phyloP scores from a whole-genome alignment of 2,888 invertebrate species.

The Liopterus haemorrhoidalis region DNA sequence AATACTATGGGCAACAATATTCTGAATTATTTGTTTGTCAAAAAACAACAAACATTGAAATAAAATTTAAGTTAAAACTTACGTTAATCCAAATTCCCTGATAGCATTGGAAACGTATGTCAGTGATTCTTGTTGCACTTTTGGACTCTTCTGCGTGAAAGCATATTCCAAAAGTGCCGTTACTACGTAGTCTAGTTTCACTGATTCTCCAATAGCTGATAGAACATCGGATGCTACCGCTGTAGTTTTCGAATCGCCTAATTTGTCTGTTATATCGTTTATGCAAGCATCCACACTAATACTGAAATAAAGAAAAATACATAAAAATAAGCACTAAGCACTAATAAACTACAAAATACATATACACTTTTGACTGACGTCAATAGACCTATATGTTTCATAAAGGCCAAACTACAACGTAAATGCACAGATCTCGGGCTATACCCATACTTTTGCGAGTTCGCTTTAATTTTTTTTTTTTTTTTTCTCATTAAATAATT shows the following conservation, averaged over 20 bases:
- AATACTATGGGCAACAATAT: not conserved
- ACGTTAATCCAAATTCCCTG: constrained; percentile 82
- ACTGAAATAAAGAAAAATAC: constrained; percentile 43
- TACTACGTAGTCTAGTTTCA: constrained; percentile 67
- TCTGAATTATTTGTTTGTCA: not conserved
- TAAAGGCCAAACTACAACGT: constrained; percentile 6
- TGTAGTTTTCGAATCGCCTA: constrained; percentile 78
- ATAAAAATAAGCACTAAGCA: constrained; percentile 13
- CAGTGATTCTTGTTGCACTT: constrained; percentile 80
- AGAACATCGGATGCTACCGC: constrained; percentile 63
- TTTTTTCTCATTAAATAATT: too few relatives aligned
- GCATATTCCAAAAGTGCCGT: constrained; percentile 67
- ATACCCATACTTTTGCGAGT: too few relatives aligned
- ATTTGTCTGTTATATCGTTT: constrained; percentile 75
- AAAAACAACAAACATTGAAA: constrained; percentile 24
- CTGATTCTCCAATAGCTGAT: constrained; percentile 70
- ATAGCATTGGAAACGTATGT: constrained; percentile 74
- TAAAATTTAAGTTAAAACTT: constrained; percentile 42
- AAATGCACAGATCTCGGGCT: too few relatives aligned
- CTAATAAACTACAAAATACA: constrained; percentile 4
- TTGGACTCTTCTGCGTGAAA: constrained; percentile 83
- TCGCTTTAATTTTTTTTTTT: too few relatives aligned
- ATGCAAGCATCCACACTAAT: constrained; percentile 69
- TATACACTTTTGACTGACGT: constrained; percentile 8
- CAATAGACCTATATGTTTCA: constrained; percentile 12